phyloP scores from a whole-genome alignment of 1,140 invertebrate species.

The Drosophila varians region DNA sequence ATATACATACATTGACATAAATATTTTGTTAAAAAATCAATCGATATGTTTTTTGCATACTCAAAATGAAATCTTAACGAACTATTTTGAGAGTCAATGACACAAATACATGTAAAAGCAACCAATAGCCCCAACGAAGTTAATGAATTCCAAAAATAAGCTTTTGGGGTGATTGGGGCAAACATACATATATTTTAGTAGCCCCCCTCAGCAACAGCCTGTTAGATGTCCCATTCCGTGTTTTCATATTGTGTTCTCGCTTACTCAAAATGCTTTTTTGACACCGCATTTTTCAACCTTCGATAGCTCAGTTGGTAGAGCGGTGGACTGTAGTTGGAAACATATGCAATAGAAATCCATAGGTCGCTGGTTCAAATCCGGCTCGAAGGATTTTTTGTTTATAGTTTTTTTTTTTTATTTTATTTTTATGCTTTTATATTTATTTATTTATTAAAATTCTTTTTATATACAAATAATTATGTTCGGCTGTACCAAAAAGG shows the following conservation, averaged over 20 bases:
- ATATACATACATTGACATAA: neutral
- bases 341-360: slow-evolving; percentile 84
- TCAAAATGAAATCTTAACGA: neutral
- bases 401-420: no score
- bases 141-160: neutral
- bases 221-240: no score
- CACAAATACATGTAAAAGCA: neutral
- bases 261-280: neutral
- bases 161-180: neutral
- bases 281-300: slow-evolving; percentile 84
- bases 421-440: no score
- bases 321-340: slow-evolving; percentile 90
- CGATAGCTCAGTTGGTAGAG: slow-evolving; percentile 95
- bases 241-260: neutral
- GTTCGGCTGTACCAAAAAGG: no score
- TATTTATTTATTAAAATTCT: no score
- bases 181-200: neutral
- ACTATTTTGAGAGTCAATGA: neutral
- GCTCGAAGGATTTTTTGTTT: slow-evolving; percentile 86
- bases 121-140: neutral
- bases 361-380: slow-evolving; percentile 90
- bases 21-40: no score
- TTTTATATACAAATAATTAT: no score
- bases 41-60: no score
- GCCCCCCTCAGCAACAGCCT: neutral